Evolutionary conservation across 2,888 invertebrate species (phyloP), one percentile per base, ranked within the genome.

Genomic region (Siphlonurus alternatus): DNA sequence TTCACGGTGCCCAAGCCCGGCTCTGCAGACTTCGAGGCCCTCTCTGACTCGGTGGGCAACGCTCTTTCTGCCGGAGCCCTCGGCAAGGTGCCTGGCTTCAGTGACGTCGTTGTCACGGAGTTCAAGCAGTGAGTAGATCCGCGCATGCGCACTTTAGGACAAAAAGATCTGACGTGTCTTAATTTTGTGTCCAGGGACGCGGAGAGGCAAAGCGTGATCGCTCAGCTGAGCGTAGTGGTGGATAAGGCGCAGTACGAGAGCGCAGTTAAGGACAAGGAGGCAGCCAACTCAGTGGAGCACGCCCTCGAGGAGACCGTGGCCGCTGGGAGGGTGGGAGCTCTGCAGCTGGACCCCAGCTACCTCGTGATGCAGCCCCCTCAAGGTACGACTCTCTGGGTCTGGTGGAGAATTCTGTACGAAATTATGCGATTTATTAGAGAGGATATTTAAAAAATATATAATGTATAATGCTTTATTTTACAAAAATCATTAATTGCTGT

Each of bases 271-370:
- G 53, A n/a, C 23, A 60, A 56, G 61, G 65, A 62, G 53, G 25
- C 54, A 22, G 53, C 24, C 10, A 56, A 53, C 63, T 22, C 54
- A 10, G 64, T 54, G 22, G 62, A 64, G 54, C 62, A 62, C 24
- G 82, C 84, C 0, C 76, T 93, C 1, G 76, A 81, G 66, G 87
- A 88, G 56, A 86, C 87, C 10, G 79, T 94, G 1, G 79, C 83
- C 1, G 80, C 78, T 0, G 93, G 92, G 2, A 81, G 80, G 70
- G 85, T 92, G 5, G 93, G 93, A 1, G 85, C 87, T 25, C 75
- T 93, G 1, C 84, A 83, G 23, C 85, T 93, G 0, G 92, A 94
- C 74, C 90, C 92, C 0, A 83, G 85, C 66, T 92, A 86, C 73
- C 76, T 92, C 66, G 82, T 86, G 63, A 84, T 91, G 70, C 83